Base-by-base conservation (phyloP, 2,797 vertebrate genomes). In the Helicolenus hilgendorfi region DNA sequence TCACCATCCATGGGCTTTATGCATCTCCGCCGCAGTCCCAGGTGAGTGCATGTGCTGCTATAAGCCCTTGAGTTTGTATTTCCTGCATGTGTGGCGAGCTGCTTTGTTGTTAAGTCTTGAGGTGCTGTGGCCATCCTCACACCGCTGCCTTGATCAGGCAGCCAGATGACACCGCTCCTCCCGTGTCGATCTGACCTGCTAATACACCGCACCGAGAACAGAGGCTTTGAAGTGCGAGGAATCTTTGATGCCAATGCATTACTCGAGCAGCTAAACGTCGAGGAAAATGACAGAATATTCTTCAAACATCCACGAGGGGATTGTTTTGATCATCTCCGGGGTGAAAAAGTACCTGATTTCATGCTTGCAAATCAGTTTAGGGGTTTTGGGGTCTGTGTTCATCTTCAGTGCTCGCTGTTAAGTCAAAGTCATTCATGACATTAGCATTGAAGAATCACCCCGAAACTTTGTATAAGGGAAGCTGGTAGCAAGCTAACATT, bases 1-100 rank as follows among this genome's bases (percentile, higher is more conserved):
- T 95, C 95, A 96, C 89, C 91, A 77, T 82, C 87, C 89, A 87
- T 80, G 84, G 91, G 90, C 93, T 96, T 95, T 96, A 93, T 95
- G 85, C 78, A 72, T 89, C 92, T 95, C 95, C 90, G n/a, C 83
- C 26, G 69, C 77, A 55, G 85, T 86, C 89, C 90, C 95, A 94
- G 91, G 90, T 94, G 89, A 87, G 76, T 67, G 71, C 69, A 70
- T 84, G 77, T 77, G 90, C 71, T 29, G 33, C 64, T 76, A 29
- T 27, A 58, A 77, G 63, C 2, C 14, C 60, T 3, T 4, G 68
- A 58, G 36, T 87, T 88, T 90, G 76, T 81, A 56, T 89, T 89
- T 82, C 64, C 73, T 76, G 59, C 79, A 58, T 81, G 72, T 69
- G 58, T 77, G 85, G 49, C 31, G 69, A 84, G 67, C 79, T 79